Conservation (phyloP, 2,888 invertebrate genomes). For the Oscheius myriophilus region DNA sequence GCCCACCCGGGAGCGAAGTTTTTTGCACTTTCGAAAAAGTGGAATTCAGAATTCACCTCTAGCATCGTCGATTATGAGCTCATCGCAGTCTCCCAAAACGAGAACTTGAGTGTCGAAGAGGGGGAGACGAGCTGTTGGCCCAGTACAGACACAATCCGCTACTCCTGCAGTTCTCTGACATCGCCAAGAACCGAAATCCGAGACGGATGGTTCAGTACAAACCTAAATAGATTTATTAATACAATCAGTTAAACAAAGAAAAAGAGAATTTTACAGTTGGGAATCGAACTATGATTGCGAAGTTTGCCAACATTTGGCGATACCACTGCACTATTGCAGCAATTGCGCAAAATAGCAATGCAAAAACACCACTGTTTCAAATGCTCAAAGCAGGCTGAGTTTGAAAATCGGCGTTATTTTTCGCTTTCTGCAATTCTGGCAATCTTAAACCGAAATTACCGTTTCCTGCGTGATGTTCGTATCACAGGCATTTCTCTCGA, state of each 20-base stretch:
- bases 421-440: background rate
- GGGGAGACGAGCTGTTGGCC: conserved; percentile 11
- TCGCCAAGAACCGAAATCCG: conserved; percentile 9
- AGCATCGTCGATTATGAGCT: conserved; percentile 17
- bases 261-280: too few species aligned
- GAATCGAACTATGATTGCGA: too few species aligned
- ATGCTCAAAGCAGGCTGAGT: background rate
- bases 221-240: background rate
- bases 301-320: too few species aligned
- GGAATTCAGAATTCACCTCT: too few species aligned
- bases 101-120: conserved; percentile 15
- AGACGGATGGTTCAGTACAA: conserved; percentile 13
- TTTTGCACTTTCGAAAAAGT: too few species aligned
- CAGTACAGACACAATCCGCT: conserved; percentile 25
- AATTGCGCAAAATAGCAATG: too few species aligned
- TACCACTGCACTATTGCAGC: too few species aligned
- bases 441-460: conserved; percentile 10
- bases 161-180: conserved; percentile 13
- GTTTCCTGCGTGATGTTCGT: conserved; percentile 8
- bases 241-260: too few species aligned
- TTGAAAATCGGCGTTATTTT: background rate
- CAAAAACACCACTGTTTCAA: too few species aligned
- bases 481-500: conserved; percentile 25
- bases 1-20: conserved; percentile 76
- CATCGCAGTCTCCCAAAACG: conserved; percentile 27